Base-by-base conservation (phyloP, 1,140 invertebrate species). In the Littorina saxatilis region DNA sequence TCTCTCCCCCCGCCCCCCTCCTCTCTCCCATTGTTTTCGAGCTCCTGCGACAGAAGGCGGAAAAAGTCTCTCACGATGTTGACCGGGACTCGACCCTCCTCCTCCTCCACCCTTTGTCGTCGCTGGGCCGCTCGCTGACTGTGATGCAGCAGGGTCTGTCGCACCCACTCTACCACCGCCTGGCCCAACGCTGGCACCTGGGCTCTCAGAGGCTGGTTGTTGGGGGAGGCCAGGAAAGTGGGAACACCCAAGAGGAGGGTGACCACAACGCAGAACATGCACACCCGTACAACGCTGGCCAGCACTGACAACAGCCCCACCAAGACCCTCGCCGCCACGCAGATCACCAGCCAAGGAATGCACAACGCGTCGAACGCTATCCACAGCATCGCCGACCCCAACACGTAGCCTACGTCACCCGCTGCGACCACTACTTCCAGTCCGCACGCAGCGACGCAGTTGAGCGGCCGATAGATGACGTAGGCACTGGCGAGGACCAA, bases 331-430 rank as follows among this genome's bases (percentile, higher is more conserved):
- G 55, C 50, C 15, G 29, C 50, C 47, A 76, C 50, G 50, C 74
- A 32, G 17, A 58, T 1, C 29, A 58, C 9, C 47, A 76, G 47
- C 74, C 74, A 76, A 9, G 74, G 74, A 9, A 76, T 29, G 55
- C 74, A 76, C 17, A 76, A 20, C 20, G 23, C 11, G 55, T 76
- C 74, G 32, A 23, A 76, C 4, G 47, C 9, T 9, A 76, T 50
- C 50, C 29, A 37, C 17, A 58, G 20, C 50, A 76, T 13, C 4
- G 29, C 27, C 29, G 0, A 11, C 27, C 20, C 29, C 50, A 76
- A 15, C 20, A n/a, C 55, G 29, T 37, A 55, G 55, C 17, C 29
- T 32, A 76, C 55, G 50, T 76, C 74, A 15, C 1, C 20, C 2
- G 35, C 47, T 1, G 74, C 74, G 2, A 58, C 29, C 15, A 3